Conservation (phyloP, 2,113 vertebrate species). For the Setophaga petechia region DNA sequence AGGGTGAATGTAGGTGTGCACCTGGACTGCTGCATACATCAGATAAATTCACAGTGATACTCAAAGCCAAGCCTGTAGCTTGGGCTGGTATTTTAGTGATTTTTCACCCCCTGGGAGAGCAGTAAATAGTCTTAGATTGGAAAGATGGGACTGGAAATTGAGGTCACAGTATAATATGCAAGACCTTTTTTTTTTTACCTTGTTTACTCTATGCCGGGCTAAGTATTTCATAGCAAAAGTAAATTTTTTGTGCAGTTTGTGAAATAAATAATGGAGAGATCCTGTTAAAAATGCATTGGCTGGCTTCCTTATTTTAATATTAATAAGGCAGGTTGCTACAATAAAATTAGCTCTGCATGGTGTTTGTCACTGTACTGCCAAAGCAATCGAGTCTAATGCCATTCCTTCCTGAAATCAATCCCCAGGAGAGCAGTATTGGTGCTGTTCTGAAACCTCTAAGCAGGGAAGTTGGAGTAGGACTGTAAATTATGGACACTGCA, state of each 20-base stretch:
- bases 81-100: neutral
- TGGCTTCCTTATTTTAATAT: slow-evolving; percentile 62
- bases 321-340: slow-evolving; percentile 54
- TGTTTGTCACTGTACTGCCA: slow-evolving; percentile 55
- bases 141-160: slow-evolving; percentile 44
- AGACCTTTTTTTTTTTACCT: neutral
- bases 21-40: neutral
- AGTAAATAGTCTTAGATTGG: slow-evolving; percentile 27
- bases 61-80: neutral
- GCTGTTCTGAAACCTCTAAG: neutral
- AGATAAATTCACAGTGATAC: slow-evolving; percentile 3
- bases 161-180: slow-evolving; percentile 36
- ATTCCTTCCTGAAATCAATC: slow-evolving; percentile 28
- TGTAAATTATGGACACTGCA: neutral
- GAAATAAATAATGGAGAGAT: slow-evolving; percentile 55
- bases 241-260: slow-evolving; percentile 35
- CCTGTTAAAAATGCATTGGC: slow-evolving; percentile 55
- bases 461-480: neutral
- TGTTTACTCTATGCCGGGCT: slow-evolving; percentile 35
- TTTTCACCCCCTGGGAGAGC: neutral
- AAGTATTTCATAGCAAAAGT: slow-evolving; percentile 46
- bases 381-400: slow-evolving; percentile 10
- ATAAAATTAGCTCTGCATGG: slow-evolving; percentile 55
- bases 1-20: neutral
- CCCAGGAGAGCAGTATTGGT: slow-evolving; percentile 1